Evolutionary conservation across 1,140 invertebrate genomes (phyloP), one percentile per base, ranked within the genome.

Genomic region (Hycleus cichorii): DNA sequence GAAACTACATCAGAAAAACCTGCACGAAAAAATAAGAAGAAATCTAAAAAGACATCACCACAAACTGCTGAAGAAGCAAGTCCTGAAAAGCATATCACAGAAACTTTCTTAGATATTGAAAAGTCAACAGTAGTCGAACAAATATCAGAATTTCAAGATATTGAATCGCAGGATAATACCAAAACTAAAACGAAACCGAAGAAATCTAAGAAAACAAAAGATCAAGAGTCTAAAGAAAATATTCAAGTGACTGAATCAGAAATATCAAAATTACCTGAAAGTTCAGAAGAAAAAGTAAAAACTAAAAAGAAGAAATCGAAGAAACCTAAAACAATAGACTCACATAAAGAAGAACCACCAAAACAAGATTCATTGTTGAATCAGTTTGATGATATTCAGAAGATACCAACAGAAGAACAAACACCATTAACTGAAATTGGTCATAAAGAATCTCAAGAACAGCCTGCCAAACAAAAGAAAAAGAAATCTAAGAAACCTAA

Each of bases 201-300:
- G 57, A 46, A 51, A 40, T 53, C 45, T 48, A 58, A 44, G 56
- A 63, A 56, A 9, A 49, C 26, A 38, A 39, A 59, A 52, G 27
- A 25, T n/a, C 57, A 60, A 60, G 40, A 59, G 45, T 43, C 27
- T 47, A 53, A 40, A 39, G 24, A 8, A 48, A 39, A 58, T 26
- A 42, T 25, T 44, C 38, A 58, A 54, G 27, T 43, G 42, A 18
- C 12, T 46, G 45, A 48, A 47, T 8, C 43, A 44, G 43, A 18
- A 55, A 24, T 8, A 10, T 2, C 1, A 55, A 55, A 32, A 48
- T 38, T 46, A 53, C 38, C 27, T n/a, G 42, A 32, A 58, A 26
- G 18, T 40, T 11, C n/a, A 49, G 38, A 38, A 48, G 26, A 49
- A 25, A 12, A 42, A 43, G 51, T 7, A 9, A 50, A 59, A 51